Evolutionary conservation across 1,140 invertebrate species (phyloP), one percentile per base, ranked within the genome.

Genomic region (Teleogryllus occipitalis): DNA sequence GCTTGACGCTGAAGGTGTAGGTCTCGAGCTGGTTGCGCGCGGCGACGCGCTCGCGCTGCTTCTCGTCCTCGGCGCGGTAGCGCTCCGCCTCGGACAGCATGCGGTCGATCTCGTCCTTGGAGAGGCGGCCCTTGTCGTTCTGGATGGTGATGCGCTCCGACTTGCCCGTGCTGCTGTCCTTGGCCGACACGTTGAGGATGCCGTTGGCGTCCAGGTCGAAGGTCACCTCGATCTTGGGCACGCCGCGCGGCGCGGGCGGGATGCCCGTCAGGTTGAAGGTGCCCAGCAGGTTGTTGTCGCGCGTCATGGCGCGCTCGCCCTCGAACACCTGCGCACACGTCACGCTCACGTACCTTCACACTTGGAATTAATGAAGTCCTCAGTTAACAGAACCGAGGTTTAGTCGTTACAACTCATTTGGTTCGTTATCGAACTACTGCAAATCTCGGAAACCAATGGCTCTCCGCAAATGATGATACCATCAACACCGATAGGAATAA

Each of bases 31-130:
- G 86, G 83, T 95, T 94, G 81, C 92, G 90, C 73, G 90, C 88
- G 0, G 86, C 82, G 46, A 94, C 89, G 49, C 89, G 87, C 49
- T 90, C 87, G 15, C 86, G 85, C 82, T 90, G 89, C 76, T 87
- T 85, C 39, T 89, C 86, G 81, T 91, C 89, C 82, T 90, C 89
- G 12, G 86, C 86, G 75, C 87, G 88, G 83, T 91, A 92, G 76
- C 86, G 85, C 82, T 94, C 92, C 0, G 92, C 92, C 74, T 94
- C 92, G 1, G 88, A 85, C 12, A 93, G 82, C 92, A 94, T 94
- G 6, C 87, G 84, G 75, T 89, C 88, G 80, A 90, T 90, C 77
- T 90, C 89, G 47, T 88, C 86, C 79, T 87, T 87, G 0, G 89
- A 89, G 8, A 90, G 83, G 10, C 89, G 85, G 7, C 89, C 89